These are phyloP conservation scores for Champsocephalus gunnari DNA, from an alignment of 2,797 vertebrate genomes.

Conservation along the genomic window DNA sequence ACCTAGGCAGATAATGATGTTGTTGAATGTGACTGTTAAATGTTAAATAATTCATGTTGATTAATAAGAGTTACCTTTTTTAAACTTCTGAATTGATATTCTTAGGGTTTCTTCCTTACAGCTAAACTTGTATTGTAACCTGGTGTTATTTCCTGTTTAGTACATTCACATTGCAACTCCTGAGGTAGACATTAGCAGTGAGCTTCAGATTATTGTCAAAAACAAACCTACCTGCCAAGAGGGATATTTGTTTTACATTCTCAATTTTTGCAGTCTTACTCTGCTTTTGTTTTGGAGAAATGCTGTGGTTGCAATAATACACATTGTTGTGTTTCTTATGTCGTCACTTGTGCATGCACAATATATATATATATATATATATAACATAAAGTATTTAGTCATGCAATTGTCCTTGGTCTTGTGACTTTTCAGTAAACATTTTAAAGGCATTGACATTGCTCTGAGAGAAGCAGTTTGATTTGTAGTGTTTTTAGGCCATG, in stretches of 20 bases:
- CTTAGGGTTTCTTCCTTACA: not conserved
- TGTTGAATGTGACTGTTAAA: not conserved
- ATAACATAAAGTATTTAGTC: not conserved
- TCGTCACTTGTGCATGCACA: not conserved
- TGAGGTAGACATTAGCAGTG: not conserved
- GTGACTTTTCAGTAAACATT: not conserved
- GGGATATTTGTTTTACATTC: not conserved
- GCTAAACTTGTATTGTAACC: not conserved
- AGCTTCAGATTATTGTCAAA: not conserved
- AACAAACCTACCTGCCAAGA: not conserved
- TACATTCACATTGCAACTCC: not conserved
- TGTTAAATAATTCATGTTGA: not conserved
- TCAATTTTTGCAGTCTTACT: not conserved
- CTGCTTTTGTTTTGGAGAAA: not conserved
- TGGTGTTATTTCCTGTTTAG: not conserved
- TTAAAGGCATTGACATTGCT: too few relatives aligned
- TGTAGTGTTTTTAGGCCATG: not conserved
- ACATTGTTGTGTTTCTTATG: not conserved
- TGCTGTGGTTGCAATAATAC: not conserved
- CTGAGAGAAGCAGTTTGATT: not conserved
- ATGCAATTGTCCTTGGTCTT: not conserved
- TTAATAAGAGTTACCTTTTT: too few relatives aligned
- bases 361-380: not conserved
- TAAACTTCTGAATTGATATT: not conserved
- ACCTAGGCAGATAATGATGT: not conserved